Conservation (phyloP, 2,113 vertebrate genomes). For the Columbina picui region DNA sequence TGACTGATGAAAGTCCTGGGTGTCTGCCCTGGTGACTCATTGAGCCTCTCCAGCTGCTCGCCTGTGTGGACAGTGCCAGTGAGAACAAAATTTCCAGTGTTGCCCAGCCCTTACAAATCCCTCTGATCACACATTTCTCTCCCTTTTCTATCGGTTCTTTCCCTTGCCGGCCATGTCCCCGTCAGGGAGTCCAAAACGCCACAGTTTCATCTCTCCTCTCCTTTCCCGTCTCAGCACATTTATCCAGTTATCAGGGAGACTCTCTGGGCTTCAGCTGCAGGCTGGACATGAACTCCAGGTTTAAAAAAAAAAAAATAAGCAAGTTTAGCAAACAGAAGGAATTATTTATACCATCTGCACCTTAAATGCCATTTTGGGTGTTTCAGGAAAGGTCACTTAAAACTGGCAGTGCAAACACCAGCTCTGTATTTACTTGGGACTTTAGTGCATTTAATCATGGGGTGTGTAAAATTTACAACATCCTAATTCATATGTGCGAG, state of each 20-base stretch:
- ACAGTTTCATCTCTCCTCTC: not conserved
- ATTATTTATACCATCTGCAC: conserved; percentile 29
- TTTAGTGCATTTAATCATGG: not conserved
- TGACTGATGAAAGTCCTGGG: not conserved
- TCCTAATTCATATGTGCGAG: not conserved
- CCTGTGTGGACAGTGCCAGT: not conserved
- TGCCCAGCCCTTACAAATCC: not conserved
- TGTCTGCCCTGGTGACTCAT: not conserved
- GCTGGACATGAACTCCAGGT: not conserved
- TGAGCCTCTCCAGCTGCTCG: not conserved
- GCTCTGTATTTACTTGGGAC: not conserved
- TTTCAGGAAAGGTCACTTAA: conserved; percentile 15
- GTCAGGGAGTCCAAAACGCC: rapidly evolving
- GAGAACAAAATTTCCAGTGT: not conserved
- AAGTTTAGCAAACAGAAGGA: conserved; percentile 55
- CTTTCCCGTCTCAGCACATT: not conserved
- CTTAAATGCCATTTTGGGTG: not conserved
- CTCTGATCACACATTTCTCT: not conserved
- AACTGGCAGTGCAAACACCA: not conserved
- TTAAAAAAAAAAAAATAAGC: conserved; percentile 10
- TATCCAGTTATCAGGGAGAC: not conserved
- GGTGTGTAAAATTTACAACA: not conserved
- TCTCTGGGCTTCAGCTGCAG: not conserved
- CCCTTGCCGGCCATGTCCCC: rapidly evolving
- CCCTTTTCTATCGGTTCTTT: not conserved